Evolutionary conservation across 2,113 vertebrate genomes (phyloP), one percentile per base, ranked within the genome.

Genomic region (Limanda limanda): DNA sequence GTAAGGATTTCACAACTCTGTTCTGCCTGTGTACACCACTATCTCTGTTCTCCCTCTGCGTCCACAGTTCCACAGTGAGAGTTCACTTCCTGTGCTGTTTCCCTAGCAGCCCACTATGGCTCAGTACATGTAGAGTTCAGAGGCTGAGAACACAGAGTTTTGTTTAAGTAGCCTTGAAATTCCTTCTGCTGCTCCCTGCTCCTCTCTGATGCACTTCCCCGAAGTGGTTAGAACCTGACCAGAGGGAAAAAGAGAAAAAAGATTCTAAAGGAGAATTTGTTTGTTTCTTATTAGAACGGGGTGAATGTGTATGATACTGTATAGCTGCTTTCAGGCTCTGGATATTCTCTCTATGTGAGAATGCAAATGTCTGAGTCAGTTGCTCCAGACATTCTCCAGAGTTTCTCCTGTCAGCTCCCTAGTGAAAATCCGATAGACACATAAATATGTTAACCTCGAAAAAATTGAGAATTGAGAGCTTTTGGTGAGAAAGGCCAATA

Each of bases 141-240:
- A 86, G 68, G 64, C 80, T 51, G 63, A 69, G 74, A 85, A 71
- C 76, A 60, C 76, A 40, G 67, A 80, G 75, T 75, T 86, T 84
- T 77, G 79, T 77, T 86, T 70, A 79, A 86, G 62, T 65, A 70
- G 76, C 78, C 83, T 85, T 86, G 85, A 90, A 86, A 87, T 89
- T 90, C 78, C 82, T 88, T 74, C 70, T 72, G 85, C 71, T 72
- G 85, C 86, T 84, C 78, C 62, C 61, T 20, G 76, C 55, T 84
- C 59, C 73, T 78, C 68, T 82, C 79, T 70, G 78, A 67, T 64
- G 51, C 65, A 52, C 25, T 67, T 85, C 79, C 86, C 87, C 76
- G 31, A 80, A 78, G 75, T 70, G 73, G 85, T 67, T 76, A 75
- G 75, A 76, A 37, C 40, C 25, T n/a, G 60, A 60, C 35, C 15